Conservation (phyloP, 2,888 invertebrate genomes). For the Ptilodon capucinus region DNA sequence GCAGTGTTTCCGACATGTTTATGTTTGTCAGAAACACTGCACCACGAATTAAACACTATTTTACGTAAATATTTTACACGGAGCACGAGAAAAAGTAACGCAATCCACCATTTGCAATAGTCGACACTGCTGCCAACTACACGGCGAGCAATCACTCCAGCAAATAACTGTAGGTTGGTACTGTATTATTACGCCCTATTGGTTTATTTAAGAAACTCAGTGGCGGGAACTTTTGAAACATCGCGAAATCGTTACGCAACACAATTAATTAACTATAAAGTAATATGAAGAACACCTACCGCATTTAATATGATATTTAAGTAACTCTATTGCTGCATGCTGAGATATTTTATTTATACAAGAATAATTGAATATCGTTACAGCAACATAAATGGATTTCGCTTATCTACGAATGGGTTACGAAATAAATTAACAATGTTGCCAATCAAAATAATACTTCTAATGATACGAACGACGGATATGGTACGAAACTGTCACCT, state of each 20-base stretch:
- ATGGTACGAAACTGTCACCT: too few species aligned
- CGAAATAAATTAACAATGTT: too few species aligned
- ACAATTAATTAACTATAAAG: not conserved
- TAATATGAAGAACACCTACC: too few species aligned
- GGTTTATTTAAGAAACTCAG: conserved; percentile 59
- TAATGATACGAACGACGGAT: too few species aligned
- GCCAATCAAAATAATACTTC: too few species aligned
- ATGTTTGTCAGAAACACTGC: conserved; percentile 80
- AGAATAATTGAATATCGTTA: too few species aligned
- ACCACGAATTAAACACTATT: conserved; percentile 78
- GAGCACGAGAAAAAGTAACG: conserved; percentile 83
- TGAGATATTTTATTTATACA: too few species aligned
- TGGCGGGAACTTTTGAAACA: conserved; percentile 64
- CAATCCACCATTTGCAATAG: conserved; percentile 82
- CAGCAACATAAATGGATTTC: too few species aligned
- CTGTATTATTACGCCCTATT: conserved; percentile 53
- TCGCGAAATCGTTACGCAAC: conserved; percentile 31
- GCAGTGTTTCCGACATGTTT: conserved; percentile 84
- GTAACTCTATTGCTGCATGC: too few species aligned
- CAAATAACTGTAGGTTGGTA: conserved; percentile 65
- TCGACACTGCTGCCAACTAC: conserved; percentile 78
- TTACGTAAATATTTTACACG: conserved; percentile 84
- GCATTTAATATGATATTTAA: too few species aligned
- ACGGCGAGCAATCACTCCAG: conserved; percentile 68
- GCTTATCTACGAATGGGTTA: too few species aligned